phyloP scores from a whole-genome alignment of 2,797 vertebrate species.

The Choloepus didactylus region DNA sequence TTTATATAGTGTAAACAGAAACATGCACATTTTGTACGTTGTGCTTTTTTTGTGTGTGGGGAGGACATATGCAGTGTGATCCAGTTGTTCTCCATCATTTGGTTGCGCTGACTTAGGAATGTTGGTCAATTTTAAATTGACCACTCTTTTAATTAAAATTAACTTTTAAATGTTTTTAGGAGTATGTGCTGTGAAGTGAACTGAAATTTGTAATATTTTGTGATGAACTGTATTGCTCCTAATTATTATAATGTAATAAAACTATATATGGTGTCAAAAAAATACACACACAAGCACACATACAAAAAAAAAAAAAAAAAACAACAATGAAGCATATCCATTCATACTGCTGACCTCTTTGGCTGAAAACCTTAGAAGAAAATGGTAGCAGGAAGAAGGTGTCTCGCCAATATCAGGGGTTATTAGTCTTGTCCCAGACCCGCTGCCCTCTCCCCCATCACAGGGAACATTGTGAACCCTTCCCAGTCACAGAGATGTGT shows the following conservation, averaged over 20 bases:
- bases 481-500: neutral
- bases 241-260: slow-evolving; percentile 97
- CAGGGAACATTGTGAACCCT: neutral
- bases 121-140: slow-evolving; percentile 92
- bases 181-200: slow-evolving; percentile 94
- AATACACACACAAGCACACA: neutral
- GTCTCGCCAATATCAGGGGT: no score
- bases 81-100: slow-evolving; percentile 64
- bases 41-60: slow-evolving; percentile 93
- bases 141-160: slow-evolving; percentile 91
- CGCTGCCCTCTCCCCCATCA: neutral
- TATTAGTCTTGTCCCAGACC: neutral
- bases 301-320: no score
- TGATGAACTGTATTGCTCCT: slow-evolving; percentile 97
- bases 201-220: slow-evolving; percentile 92
- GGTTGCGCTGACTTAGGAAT: slow-evolving; percentile 91
- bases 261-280: slow-evolving; percentile 86
- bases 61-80: slow-evolving; percentile 77
- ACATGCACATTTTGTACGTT: slow-evolving; percentile 99
- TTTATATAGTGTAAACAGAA: slow-evolving; percentile 99
- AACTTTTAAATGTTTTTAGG: slow-evolving; percentile 91
- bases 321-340: neutral
- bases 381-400: neutral
- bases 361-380: neutral
- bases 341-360: neutral